phyloP scores from a whole-genome alignment of 1,140 invertebrate species.

The Rhizoglyphus robini region DNA sequence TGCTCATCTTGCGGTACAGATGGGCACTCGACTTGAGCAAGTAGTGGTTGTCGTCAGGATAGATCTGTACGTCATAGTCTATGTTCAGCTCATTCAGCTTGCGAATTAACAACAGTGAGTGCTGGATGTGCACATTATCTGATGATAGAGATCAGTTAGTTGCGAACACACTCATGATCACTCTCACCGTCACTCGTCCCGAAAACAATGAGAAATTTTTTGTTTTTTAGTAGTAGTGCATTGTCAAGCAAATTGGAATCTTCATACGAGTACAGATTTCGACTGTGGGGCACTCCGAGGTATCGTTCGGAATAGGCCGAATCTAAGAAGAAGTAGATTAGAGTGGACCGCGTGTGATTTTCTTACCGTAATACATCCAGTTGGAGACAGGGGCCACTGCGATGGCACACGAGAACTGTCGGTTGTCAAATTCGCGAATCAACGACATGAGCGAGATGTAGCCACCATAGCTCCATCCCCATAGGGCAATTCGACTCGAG shows the following conservation, averaged over 20 bases:
- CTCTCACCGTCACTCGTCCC: conserved; percentile 59
- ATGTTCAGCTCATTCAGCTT: conserved; percentile 64
- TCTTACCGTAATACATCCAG: conserved; percentile 79
- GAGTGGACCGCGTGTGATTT: not conserved
- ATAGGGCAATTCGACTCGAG: conserved; percentile 51
- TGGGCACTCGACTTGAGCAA: conserved; percentile 60
- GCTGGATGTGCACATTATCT: conserved; percentile 85
- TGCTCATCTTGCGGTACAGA: conserved; percentile 70
- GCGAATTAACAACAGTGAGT: conserved; percentile 72
- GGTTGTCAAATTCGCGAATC: conserved; percentile 41
- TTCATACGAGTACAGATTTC: conserved; percentile 78
- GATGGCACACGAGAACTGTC: conserved; percentile 72
- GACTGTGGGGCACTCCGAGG: conserved; percentile 58
- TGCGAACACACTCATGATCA: not conserved
- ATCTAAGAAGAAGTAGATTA: conserved; percentile 43
- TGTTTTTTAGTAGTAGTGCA: conserved; percentile 59
- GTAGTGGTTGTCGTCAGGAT: conserved; percentile 73
- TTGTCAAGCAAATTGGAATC: conserved; percentile 43
- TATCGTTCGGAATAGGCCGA: conserved; percentile 84
- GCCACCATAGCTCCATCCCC: conserved; percentile 46
- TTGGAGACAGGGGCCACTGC: conserved; percentile 79
- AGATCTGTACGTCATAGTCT: conserved; percentile 76
- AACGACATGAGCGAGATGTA: conserved; percentile 67
- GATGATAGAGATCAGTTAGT: not conserved
- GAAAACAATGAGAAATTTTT: conserved; percentile 73